Percentiles rank a stretch among this genome's conserved stretches.
Evolutionary conservation across 64 coral and sea anemone genomes (phyloP).

Genomic region (Pachyseris speciosa): DNA sequence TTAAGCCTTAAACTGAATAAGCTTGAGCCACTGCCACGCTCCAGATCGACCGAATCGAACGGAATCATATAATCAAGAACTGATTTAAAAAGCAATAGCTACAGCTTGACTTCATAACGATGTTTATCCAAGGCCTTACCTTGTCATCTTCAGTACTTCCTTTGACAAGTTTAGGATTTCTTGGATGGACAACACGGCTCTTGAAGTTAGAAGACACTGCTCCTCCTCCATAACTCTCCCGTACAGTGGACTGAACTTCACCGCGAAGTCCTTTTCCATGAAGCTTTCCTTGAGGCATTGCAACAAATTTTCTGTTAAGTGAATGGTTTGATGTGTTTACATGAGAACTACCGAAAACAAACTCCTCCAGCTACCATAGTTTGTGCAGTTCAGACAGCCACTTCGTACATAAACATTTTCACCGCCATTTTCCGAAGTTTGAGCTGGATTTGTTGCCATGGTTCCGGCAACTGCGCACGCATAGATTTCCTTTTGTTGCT

Average conservation of each 20-base stretch:
- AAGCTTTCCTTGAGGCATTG: slow-evolving; percentile 81
- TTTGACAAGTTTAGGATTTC: slow-evolving; percentile 95
- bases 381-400: not conserved
- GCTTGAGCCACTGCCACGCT: no score
- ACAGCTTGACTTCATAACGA: not conserved
- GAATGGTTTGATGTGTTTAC: not conserved
- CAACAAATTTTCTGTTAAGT: not conserved
- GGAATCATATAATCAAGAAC: no score
- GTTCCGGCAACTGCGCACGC: not conserved
- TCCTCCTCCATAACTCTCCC: slow-evolving; percentile 70
- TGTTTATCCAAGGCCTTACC: slow-evolving; percentile 5
- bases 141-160: slow-evolving; percentile 90
- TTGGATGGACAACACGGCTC: slow-evolving; percentile 89
- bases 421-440: slow-evolving; percentile 31
- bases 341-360: not conserved
- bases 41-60: no score
- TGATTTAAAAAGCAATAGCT: no score
- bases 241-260: slow-evolving; percentile 79
- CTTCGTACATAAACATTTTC: not conserved
- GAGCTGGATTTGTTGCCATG: slow-evolving; percentile 55
- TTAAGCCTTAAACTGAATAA: no score
- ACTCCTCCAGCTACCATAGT: not conserved
- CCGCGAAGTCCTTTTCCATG: slow-evolving; percentile 76
- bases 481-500: not conserved
- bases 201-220: slow-evolving; percentile 68